These are phyloP conservation scores for Eupelmus urozonus DNA, from an alignment of 2,888 invertebrate genomes.

Conservation along the genomic window DNA sequence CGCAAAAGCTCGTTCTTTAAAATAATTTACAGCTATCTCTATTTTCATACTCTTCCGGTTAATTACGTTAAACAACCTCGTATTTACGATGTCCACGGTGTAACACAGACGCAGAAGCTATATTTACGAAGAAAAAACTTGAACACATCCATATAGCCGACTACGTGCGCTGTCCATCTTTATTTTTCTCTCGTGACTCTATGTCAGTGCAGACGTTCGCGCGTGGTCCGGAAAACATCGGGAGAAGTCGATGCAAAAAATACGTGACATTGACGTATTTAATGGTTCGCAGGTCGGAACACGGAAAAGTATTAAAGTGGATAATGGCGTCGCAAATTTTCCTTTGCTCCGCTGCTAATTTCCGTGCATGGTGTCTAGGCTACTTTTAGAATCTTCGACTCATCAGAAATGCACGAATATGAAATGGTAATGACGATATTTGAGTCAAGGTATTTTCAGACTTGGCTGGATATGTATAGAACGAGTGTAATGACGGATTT, in stretches of 20 bases:
- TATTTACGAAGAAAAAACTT: background rate
- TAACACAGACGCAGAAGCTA: too few species aligned
- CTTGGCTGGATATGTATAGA: too few species aligned
- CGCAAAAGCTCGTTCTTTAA: too few species aligned
- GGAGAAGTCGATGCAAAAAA: constrained; percentile 16
- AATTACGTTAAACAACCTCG: background rate
- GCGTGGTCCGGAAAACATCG: constrained; percentile 32
- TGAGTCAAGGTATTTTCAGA: too few species aligned
- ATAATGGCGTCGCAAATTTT: constrained; percentile 58
- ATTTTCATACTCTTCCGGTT: too few species aligned
- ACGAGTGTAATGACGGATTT: too few species aligned
- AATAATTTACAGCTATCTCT: too few species aligned
- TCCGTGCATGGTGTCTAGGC: background rate
- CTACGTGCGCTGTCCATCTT: constrained; percentile 17
- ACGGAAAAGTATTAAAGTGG: constrained; percentile 55
- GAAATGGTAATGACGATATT: too few species aligned
- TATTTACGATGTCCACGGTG: too few species aligned
- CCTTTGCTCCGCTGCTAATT: background rate
- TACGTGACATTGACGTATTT: constrained; percentile 56
- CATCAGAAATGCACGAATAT: too few species aligned
- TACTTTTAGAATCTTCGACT: too few species aligned
- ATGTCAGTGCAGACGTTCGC: constrained; percentile 10
- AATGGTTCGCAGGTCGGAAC: constrained; percentile 34
- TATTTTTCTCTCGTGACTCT: constrained; percentile 3
- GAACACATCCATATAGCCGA: background rate